Percentiles rank a stretch among this genome's conserved stretches.
Evolutionary conservation across 2,113 vertebrate genomes (phyloP).

Genomic region (Periophthalmodon schlosseri): DNA sequence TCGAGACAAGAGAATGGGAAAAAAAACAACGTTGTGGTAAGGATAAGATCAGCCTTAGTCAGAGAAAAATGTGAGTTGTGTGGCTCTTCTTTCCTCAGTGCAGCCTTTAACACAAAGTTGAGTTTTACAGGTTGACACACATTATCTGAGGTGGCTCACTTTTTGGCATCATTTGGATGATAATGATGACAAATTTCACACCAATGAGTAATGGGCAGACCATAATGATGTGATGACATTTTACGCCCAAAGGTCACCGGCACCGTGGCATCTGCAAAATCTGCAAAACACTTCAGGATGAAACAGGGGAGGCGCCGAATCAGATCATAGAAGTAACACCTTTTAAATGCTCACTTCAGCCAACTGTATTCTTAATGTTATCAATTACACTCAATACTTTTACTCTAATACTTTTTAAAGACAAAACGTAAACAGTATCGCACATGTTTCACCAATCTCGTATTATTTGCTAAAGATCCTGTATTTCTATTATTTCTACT

Average conservation of each 20-base stretch:
- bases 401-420: no score
- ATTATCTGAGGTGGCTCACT: background rate
- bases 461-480: no score
- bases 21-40: background rate
- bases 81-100: background rate
- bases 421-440: no score
- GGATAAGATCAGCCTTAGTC: background rate
- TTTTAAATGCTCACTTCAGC: background rate
- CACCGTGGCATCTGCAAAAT: background rate
- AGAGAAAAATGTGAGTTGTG: no score
- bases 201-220: slow-evolving; percentile 5
- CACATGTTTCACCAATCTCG: no score
- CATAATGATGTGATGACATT: slow-evolving; percentile 14
- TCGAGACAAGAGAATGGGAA: background rate
- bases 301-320: background rate
- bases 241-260: slow-evolving; percentile 1
- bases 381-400: no score
- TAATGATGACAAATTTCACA: slow-evolving; percentile 12
- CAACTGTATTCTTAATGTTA: background rate
- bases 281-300: background rate
- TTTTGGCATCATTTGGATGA: slow-evolving; percentile 2
- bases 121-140: background rate
- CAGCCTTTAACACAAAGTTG: background rate
- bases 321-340: background rate
- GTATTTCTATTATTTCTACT: no score